Evolutionary conservation across 1,140 invertebrate species (phyloP).

Genomic region (Temnothorax curvispinosus): DNA sequence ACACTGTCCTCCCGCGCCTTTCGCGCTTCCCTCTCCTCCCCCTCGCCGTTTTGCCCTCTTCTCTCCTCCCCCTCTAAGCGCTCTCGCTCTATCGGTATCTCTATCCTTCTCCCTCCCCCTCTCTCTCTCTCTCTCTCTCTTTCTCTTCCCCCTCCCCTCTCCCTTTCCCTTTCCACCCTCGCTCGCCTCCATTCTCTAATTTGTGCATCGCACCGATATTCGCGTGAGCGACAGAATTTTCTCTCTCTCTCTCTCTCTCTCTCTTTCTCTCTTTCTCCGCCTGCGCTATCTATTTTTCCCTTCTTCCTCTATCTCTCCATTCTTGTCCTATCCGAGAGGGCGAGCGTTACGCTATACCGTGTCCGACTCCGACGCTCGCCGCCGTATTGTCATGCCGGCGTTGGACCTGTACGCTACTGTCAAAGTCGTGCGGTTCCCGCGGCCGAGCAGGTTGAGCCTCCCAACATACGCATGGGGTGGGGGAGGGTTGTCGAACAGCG

Average conservation of each 20-base stretch:
- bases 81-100: no score
- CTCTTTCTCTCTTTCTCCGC: neutral
- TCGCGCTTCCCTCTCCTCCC: conserved; percentile 50
- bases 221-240: conserved; percentile 38
- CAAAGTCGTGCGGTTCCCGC: conserved; percentile 75
- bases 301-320: neutral
- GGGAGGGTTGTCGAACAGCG: neutral
- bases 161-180: neutral
- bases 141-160: neutral
- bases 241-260: neutral
- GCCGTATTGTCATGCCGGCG: conserved; percentile 76
- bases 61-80: no score
- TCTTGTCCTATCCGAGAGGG: neutral
- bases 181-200: conserved; percentile 33
- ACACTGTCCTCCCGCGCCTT: conserved; percentile 78
- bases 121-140: no score
- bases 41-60: no score
- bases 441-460: conserved; percentile 73
- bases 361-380: neutral
- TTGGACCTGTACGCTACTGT: conserved; percentile 77
- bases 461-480: neutral
- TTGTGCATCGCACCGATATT: conserved; percentile 53
- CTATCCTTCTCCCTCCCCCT: no score
- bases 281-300: neutral
- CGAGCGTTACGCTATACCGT: neutral